Base-by-base conservation (phyloP, 37 sponge, comb jelly and placozoan species). In the Ianthella basta region DNA sequence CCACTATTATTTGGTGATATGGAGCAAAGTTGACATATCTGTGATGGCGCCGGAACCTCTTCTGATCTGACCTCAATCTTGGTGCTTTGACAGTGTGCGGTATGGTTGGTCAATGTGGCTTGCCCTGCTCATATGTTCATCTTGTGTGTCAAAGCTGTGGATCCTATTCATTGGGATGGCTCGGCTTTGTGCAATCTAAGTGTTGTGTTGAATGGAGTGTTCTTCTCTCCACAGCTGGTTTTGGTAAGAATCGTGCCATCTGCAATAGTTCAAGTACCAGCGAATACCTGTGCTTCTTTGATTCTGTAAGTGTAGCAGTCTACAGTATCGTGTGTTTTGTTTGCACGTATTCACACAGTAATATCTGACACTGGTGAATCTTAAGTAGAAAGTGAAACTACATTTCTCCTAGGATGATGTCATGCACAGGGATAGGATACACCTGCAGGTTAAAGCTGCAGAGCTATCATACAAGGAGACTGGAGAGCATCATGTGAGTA, bases 211-310 rank as follows among this genome's bases (percentile, higher is more conserved):
- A 44, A 44, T 10, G 50, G 50, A 44, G 3, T 44, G 6, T 44
- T 44, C 50, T 44, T 44, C 8, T 44, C 50, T 32, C 27, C 79
- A 19, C 50, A 95, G 96, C 73, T 83, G 96, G 96, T 0, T 92
- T 81, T 86, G 91, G 83, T 38, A 81, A 95, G 57, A 95, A 92
- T 79, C 78, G 74, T 78, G 93, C 93, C n/a, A 85, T 95, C 1
- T 21, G 60, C 30, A 88, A 89, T 55, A 90, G 93, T 64, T 60
- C 78, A 21, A 92, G 93, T 64, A 50, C 78, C 24, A 93, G 91
- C 75, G 29, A 67, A 25, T 95, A 67, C 63, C 70, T 95, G 14
- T 95, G 96, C 72, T 84, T 95, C 33, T 70, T 87, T 16, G 96
- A 95, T 86, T 86, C 91, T 23, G 96, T 95, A 37, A 91, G 92